Percentiles rank a stretch among this genome's conserved stretches.
Evolutionary conservation across 2,888 invertebrate species (phyloP).

Genomic region (Caenorhabditis macrosperma): DNA sequence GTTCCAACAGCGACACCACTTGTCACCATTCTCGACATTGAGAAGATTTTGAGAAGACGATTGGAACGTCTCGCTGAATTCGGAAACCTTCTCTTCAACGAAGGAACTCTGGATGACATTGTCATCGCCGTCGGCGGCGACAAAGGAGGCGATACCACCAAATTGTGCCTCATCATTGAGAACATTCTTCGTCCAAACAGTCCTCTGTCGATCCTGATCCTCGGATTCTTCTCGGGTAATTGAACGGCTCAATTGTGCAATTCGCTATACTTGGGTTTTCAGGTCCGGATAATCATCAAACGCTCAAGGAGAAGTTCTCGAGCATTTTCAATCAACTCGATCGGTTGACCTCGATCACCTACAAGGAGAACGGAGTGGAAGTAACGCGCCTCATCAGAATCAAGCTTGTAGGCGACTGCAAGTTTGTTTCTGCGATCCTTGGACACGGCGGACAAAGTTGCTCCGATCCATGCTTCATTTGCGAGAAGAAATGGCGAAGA

Average conservation of each 20-base stretch:
- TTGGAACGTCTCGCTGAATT: neutral
- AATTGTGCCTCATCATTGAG: neutral
- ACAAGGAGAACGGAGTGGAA: neutral
- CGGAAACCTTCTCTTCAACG: neutral
- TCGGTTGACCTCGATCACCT: neutral
- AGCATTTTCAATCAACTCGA: neutral
- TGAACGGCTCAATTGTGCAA: no score
- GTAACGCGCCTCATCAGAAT: neutral
- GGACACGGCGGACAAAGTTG: neutral
- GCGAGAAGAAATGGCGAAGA: neutral
- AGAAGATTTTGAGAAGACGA: neutral
- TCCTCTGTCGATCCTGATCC: neutral
- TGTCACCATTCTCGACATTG: neutral
- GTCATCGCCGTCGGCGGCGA: constrained; percentile 6
- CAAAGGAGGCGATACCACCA: neutral
- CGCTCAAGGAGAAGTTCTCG: neutral
- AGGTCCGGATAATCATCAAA: neutral
- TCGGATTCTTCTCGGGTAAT: neutral
- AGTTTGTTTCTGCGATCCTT: neutral
- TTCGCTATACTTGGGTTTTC: no score
- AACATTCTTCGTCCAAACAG: neutral
- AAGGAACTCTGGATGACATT: neutral
- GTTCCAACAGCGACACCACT: neutral
- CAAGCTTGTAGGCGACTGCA: constrained; percentile 4
- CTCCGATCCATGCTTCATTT: neutral